These are phyloP conservation scores for Cephonodes hylas DNA, from an alignment of 2,888 invertebrate species.

Conservation along the genomic window DNA sequence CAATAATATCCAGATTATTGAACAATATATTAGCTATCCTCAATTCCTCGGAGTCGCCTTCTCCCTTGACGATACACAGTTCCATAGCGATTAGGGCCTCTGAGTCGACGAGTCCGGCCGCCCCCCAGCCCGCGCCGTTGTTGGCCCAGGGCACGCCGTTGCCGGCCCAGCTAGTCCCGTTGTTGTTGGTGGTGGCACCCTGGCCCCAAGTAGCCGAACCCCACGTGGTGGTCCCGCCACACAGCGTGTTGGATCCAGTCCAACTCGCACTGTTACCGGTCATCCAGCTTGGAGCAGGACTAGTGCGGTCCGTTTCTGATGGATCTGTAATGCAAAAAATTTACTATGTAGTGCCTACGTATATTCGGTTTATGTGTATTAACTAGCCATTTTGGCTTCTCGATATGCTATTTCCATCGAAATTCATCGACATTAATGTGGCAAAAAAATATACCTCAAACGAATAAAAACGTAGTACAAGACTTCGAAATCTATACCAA, in stretches of 20 bases:
- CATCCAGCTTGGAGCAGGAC: slow-evolving; percentile 49
- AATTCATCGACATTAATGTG: too few species aligned
- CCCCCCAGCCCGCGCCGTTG: slow-evolving; percentile 81
- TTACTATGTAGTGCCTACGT: background rate
- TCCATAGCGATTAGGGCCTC: slow-evolving; percentile 89
- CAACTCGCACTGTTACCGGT: slow-evolving; percentile 30
- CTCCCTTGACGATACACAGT: slow-evolving; percentile 66
- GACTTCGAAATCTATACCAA: too few species aligned
- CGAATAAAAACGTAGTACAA: too few species aligned
- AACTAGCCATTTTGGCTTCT: too few species aligned
- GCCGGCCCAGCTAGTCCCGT: slow-evolving; percentile 76
- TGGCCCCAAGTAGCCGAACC: slow-evolving; percentile 73
- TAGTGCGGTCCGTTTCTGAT: slow-evolving; percentile 41
- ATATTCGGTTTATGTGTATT: too few species aligned
- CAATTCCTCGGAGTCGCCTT: slow-evolving; percentile 74
- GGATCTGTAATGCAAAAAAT: slow-evolving; percentile 22
- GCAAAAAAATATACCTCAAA: too few species aligned
- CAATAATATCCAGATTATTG: slow-evolving; percentile 96
- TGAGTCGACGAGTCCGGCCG: slow-evolving; percentile 88
- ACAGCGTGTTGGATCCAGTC: slow-evolving; percentile 7
- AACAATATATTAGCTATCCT: slow-evolving; percentile 94
- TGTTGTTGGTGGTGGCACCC: slow-evolving; percentile 84
- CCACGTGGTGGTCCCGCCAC: slow-evolving; percentile 7
- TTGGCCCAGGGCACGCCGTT: slow-evolving; percentile 87
- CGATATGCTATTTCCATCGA: background rate